Base-by-base conservation (phyloP, 2,797 vertebrate genomes). In the Esox lucius region DNA sequence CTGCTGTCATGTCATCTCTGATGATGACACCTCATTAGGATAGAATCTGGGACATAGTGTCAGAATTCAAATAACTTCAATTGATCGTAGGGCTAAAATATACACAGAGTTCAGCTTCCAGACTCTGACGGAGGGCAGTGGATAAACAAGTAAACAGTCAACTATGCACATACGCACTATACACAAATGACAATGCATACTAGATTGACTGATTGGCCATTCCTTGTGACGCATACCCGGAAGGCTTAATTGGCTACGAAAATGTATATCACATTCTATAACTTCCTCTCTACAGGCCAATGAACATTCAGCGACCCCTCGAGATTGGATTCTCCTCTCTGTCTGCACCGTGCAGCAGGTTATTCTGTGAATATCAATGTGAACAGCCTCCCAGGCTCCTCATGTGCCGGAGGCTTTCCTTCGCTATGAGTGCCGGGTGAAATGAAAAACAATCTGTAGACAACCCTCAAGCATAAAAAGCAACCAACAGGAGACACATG, bases 11-110 rank as follows among this genome's bases (percentile, higher is more conserved):
- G 6, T 77, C 68, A 77, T 69, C 2, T 53, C n/a, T 68, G 2
- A 46, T 39, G 35, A 28, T 53, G 28, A 31, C 35, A 24, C 15
- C 24, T 22, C 22, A 62, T 62, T 22, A 61, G n/a, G 24, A 22
- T 26, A 49, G 22, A 26, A n/a, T 42, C 4, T 42, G 4, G 17
- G 17, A 62, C n/a, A 73, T 73, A 78, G 61, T 26, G 75, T 85
- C 35, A 35, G 56, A 16, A 70, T 71, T 75, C 24, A 61, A 33
- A 78, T 68, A 26, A 78, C 62, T 51, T 65, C 15, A 49, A 33
- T 26, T 46, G 39, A 31, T 35, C n/a, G 11, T 51, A 64, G 67
- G 13, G 13, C n/a, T 68, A 48, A 68, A 68, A 35, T 8, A 12
- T 28, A 51, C 8, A 16, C 65, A 42, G 73, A 39, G 42, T 64